A percentile compares a stretch with the other conserved stretches of the same genome.
phyloP scores from a whole-genome alignment of 2,888 invertebrate genomes.

The Alsophila aescularia region DNA sequence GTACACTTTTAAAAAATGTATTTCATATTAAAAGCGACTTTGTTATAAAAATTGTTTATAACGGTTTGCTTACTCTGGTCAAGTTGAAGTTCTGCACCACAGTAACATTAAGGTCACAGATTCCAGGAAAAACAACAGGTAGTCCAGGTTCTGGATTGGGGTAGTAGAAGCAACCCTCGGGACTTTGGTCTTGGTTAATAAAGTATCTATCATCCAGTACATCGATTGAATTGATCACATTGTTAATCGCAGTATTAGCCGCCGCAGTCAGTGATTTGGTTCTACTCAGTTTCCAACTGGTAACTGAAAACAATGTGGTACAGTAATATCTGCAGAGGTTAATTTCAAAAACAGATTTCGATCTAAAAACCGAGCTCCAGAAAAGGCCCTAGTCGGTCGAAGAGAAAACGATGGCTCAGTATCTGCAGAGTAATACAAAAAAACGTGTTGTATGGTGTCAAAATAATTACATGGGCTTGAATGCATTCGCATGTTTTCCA shows the following conservation, averaged over 20 bases:
- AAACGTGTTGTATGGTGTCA: no score
- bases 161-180: slow-evolving; percentile 64
- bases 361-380: no score
- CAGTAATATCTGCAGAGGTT: no score
- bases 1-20: no score
- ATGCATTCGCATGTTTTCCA: no score
- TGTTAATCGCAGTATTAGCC: slow-evolving; percentile 43
- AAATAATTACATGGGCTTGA: no score
- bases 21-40: not conserved
- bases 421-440: no score
- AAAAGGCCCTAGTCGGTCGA: no score
- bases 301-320: no score
- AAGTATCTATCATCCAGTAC: slow-evolving; percentile 60
- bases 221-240: slow-evolving; percentile 42
- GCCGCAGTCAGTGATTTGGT: slow-evolving; percentile 43
- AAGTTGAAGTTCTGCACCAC: slow-evolving; percentile 55
- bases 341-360: no score
- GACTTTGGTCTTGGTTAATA: slow-evolving; percentile 47
- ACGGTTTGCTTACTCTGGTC: slow-evolving; percentile 41
- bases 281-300: slow-evolving; percentile 68
- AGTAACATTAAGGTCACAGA: slow-evolving; percentile 57
- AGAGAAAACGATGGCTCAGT: slow-evolving; percentile 3
- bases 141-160: slow-evolving; percentile 55
- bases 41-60: not conserved
- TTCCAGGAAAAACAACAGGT: slow-evolving; percentile 63